Conservation (phyloP, 2,113 vertebrate species). For the Cnemophilus loriae region DNA sequence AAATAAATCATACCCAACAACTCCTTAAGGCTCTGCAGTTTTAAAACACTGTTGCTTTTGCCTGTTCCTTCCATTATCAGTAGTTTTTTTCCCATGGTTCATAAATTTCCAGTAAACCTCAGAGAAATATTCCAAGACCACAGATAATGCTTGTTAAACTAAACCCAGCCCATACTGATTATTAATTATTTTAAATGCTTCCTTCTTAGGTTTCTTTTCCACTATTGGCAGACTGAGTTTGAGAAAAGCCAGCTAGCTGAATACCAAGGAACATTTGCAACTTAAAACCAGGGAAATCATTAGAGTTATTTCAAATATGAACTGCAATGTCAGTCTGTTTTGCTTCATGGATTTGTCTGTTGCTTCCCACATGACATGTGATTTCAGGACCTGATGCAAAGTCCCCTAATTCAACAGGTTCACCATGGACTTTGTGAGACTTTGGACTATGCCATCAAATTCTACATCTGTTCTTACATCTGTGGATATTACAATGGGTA, state of each 20-base stretch:
- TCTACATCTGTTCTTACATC: neutral
- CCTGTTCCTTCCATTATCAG: neutral
- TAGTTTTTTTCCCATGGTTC: neutral
- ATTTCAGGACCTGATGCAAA: neutral
- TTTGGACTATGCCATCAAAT: neutral
- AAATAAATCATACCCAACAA: neutral
- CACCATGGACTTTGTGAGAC: neutral
- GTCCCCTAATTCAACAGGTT: neutral
- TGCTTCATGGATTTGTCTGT: neutral
- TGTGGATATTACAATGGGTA: neutral
- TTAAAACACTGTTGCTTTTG: neutral
- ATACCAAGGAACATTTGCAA: neutral
- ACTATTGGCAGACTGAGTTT: neutral
- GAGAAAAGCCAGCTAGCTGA: neutral
- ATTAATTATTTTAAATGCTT: slow-evolving; percentile 40
- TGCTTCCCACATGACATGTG: neutral
- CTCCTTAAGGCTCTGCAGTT: neutral
- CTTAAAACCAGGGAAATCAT: neutral
- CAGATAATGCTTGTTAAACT: neutral
- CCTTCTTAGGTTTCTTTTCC: neutral
- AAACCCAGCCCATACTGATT: neutral
- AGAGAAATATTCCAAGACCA: slow-evolving; percentile 8
- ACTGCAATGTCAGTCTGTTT: neutral
- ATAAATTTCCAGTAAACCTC: neutral
- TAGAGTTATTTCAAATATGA: neutral